Base-by-base conservation (phyloP, 92 coral and sea anemone species). In the Epizoanthus illoricatus region DNA sequence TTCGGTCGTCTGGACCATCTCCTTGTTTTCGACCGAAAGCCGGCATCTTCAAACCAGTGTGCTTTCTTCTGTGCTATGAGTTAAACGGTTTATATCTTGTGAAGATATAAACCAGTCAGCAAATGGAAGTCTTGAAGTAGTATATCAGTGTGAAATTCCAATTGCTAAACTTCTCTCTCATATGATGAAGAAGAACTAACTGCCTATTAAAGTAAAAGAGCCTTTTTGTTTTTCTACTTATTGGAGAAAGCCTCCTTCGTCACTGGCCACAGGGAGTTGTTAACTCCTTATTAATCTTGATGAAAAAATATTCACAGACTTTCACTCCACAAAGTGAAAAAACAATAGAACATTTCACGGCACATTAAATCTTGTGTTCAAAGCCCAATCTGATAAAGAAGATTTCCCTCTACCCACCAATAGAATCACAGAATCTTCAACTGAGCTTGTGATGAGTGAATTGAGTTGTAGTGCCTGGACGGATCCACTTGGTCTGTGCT, bases 1-100 rank as follows among this genome's bases (percentile, higher is more conserved):
- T 89, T 19, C 83, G 84, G 56, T 87, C 89, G 41, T 73, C 85
- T 0, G 71, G 86, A 7, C 73, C 82, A 16, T 63, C 84, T 0
- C 69, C 81, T 42, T 89, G 84, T 54, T 81, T 82, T 62, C 82
- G 84, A 67, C 83, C 85, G 7, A 87, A 74, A 19, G 24, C 49
- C 61, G 91, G 80, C 91, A 89, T 89, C 41, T 24, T 85, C 59
- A 42, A 67, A 5, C 8, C 4, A 13, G 5, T 65, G 21, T 21
- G 23, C 2, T 57, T 20, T 23, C 7, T 73, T 20, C 4, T 15
- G 42, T 11, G 52, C 42, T 13, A 16, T 42, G 20, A 47, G 55
- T 11, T 5, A 47, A 49, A 6, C 55, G 11, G 55, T 49, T 9
- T 49, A 8, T 49, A 7, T 49, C 11, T 11, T 49, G 54, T 64